Percentiles rank a stretch among this genome's conserved stretches.
Evolutionary conservation across 2,113 vertebrate genomes (phyloP).

Genomic region (Pseudorasbora parva): DNA sequence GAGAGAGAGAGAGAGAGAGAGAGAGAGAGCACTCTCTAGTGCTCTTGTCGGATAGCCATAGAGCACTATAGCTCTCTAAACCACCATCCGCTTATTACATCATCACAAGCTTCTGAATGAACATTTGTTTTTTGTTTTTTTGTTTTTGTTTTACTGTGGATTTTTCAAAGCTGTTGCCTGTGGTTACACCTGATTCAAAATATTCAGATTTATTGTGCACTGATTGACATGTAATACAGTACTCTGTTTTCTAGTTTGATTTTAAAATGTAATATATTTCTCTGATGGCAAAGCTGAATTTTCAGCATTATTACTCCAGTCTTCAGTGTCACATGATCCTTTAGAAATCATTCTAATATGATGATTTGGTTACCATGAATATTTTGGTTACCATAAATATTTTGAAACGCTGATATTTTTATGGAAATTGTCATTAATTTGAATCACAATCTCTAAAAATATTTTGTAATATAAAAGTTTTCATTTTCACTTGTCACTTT

Average conservation of each 20-base stretch:
- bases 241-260: too few species aligned
- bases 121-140: slow-evolving; percentile 8
- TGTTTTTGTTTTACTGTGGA: background rate
- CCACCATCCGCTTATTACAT: slow-evolving; percentile 33
- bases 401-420: background rate
- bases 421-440: background rate
- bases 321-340: background rate
- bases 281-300: background rate
- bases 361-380: background rate
- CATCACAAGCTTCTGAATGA: slow-evolving; percentile 34
- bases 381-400: too few species aligned
- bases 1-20: background rate
- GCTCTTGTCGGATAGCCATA: slow-evolving; percentile 30
- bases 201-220: background rate
- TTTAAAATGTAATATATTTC: background rate
- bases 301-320: background rate
- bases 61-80: slow-evolving; percentile 32
- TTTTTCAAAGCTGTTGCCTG: background rate
- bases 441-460: too few species aligned
- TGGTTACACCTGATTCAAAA: slow-evolving; percentile 14
- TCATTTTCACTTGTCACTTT: too few species aligned
- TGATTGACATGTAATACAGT: background rate
- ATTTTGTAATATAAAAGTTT: too few species aligned
- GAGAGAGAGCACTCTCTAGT: slow-evolving; percentile 25
- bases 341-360: background rate